These are phyloP conservation scores for Aporophyla nigra DNA, from an alignment of 2,888 invertebrate genomes.

Conservation along the genomic window DNA sequence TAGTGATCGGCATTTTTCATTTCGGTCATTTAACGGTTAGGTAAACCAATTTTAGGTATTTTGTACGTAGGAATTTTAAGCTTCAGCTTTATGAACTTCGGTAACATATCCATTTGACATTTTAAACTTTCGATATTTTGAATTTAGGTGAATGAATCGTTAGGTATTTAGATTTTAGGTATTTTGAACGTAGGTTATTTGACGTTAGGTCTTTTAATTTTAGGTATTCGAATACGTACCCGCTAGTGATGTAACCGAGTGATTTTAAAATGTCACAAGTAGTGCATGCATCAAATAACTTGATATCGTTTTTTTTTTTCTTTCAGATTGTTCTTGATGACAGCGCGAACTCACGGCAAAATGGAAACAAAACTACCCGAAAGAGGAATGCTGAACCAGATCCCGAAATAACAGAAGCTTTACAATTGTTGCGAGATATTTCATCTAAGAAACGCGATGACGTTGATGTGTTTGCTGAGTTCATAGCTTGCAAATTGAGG, in stretches of 20 bases:
- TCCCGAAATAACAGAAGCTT: conserved; percentile 20
- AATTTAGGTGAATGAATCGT: no score
- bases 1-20: no score
- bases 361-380: conserved; percentile 14
- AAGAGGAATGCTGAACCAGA: conserved; percentile 13
- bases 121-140: no score
- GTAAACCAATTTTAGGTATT: no score
- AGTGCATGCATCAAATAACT: conserved; percentile 18
- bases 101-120: no score
- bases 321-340: conserved; percentile 16
- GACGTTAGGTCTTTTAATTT: no score
- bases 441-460: conserved; percentile 19
- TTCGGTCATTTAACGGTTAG: no score
- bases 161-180: no score
- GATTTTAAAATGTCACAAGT: conserved; percentile 17
- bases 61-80: no score
- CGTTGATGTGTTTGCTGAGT: conserved; percentile 15
- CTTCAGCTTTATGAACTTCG: no score
- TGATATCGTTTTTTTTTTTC: not conserved
- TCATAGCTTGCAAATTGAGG: conserved; percentile 16
- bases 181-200: no score
- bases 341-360: conserved; percentile 19
- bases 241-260: conserved; percentile 14
- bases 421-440: conserved; percentile 24
- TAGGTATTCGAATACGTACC: no score